Percentiles rank a stretch among this genome's conserved stretches.
These are phyloP conservation scores for Dermolepida albohirtum DNA, from an alignment of 2,888 invertebrate genomes.

Conservation along the genomic window DNA sequence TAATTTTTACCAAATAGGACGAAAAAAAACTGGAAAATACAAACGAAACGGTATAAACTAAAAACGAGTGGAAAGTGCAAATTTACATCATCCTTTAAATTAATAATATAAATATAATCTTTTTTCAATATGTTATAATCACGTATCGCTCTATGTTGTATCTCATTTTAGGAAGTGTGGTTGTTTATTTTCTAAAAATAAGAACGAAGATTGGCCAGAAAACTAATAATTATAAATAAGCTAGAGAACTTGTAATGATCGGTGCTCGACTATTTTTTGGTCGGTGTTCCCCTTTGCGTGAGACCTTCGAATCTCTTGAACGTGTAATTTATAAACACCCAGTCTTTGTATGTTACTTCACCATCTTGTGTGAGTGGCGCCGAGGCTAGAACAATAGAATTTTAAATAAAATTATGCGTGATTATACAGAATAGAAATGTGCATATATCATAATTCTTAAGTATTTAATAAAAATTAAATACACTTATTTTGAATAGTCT, in stretches of 20 bases:
- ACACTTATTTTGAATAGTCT: too few species aligned
- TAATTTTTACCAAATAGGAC: conserved; percentile 38
- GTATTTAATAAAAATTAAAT: too few species aligned
- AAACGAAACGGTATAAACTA: conserved; percentile 1
- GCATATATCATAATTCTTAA: too few species aligned
- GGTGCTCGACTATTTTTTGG: conserved; percentile 73
- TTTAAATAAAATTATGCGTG: conserved; percentile 1
- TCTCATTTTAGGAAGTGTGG: conserved; percentile 36
- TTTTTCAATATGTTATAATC: conserved; percentile 11
- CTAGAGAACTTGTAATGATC: conserved; percentile 29
- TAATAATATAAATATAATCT: conserved; percentile 40
- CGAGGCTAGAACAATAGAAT: conserved; percentile 72
- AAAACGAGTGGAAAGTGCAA: conserved; percentile 28
- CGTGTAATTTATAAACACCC: conserved; percentile 99
- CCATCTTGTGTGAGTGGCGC: conserved; percentile 91
- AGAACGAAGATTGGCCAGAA: conserved; percentile 44
- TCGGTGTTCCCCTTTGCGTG: conserved; percentile 88
- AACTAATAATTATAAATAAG: conserved; percentile 41
- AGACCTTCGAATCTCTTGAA: conserved; percentile 99
- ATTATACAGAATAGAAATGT: too few species aligned
- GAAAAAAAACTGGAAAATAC: conserved; percentile 1
- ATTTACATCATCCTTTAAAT: conserved; percentile 36
- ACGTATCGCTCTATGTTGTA: conserved; percentile 2
- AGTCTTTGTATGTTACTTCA: conserved; percentile 94
- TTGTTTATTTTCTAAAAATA: conserved; percentile 58